Base-by-base conservation (phyloP, 2,888 invertebrate genomes). In the Scotopteryx bipunctaria region DNA sequence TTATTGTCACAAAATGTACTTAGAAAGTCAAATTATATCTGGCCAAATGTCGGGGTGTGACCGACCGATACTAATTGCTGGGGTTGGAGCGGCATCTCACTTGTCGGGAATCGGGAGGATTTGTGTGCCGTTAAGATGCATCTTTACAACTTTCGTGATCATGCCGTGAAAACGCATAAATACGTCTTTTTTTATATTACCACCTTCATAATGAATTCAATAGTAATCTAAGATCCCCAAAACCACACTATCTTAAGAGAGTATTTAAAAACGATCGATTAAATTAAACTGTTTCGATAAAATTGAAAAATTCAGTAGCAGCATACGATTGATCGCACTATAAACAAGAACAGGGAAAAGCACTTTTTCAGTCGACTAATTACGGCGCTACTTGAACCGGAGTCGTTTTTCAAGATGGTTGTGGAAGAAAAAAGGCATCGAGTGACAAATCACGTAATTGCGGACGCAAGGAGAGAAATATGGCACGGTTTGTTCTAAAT, bases 361-460 rank as follows among this genome's bases (percentile, higher is more conserved):
- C 79, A 82, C 81, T 87, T 84, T 84, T 84, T 85, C 84, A 81
- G 79, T 67, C 78, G 67, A 74, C 83, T 87, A 86, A 86, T 87
- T 87, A 85, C 73, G 73, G 68, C 65, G 74, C 76, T 73, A 76
- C 76, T 81, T 81, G 78, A 83, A 79, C 76, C 73, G 64, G 67
- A 73, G 69, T 75, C 80, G 87, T 88, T 87, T 86, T 86, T 87
- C 86, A 82, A 63, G 78, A 73, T 69, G 66, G 60, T 55, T 59
- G 67, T 54, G 69, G 67, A 66, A 73, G 70, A 67, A 69, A 63
- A 83, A 84, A 81, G 68, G 69, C 66, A 71, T 67, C 76, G 83
- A 83, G 85, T 88, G 88, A 89, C 89, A 89, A 89, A 89, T 89
- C 86, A 87, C 85, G 85, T 85, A 86, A 87, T 88, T 86, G 88